Base-by-base conservation (phyloP, 2,888 invertebrate species). In the Salpingus planirostris region DNA sequence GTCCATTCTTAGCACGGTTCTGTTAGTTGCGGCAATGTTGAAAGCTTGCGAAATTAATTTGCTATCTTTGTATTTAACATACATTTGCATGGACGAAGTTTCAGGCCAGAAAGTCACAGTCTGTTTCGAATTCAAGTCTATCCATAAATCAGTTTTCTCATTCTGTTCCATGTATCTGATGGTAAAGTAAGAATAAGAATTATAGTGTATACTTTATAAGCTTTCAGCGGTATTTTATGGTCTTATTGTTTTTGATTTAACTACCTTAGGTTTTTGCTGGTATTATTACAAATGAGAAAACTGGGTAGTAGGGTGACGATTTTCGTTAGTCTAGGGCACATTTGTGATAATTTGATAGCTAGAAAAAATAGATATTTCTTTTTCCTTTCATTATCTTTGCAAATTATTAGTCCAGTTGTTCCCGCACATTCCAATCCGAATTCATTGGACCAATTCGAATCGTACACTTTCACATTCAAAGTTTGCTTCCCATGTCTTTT, bases 131-230 rank as follows among this genome's bases (percentile, higher is more conserved):
- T 72, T 64, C 11, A 87, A 64, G 64, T 87, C 87, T 29, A 80
- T 73, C 88, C 87, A 88, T 6, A 88, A 66, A 62, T 88, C 88
- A 0, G 85, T 83, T 23, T 80, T 75, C 55, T 87, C 86, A 53
- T 87, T 86, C 59, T 84, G 81, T 55, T 88, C 87, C 87, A 88
- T 87, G 65, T 80, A 87, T 31, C 86, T 67, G 21, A 70, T 11
- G 5, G 4, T 6, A 10, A 26, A 26, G 7, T 6, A 24, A 11
- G 11, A 24, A 11, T n/a, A 7, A 24, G 24, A 21, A 21, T 29
- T 29, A 24, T n/a, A n/a, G n/a, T n/a, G n/a, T n/a, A n/a, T n/a
- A n/a, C n/a, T n/a, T n/a, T n/a, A n/a, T n/a, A n/a, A n/a, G n/a
- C n/a, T n/a, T n/a, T n/a, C n/a, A n/a, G n/a, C n/a, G n/a, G n/a